Base-by-base conservation (phyloP, 2,113 vertebrate genomes). In the Origma solitaria region DNA sequence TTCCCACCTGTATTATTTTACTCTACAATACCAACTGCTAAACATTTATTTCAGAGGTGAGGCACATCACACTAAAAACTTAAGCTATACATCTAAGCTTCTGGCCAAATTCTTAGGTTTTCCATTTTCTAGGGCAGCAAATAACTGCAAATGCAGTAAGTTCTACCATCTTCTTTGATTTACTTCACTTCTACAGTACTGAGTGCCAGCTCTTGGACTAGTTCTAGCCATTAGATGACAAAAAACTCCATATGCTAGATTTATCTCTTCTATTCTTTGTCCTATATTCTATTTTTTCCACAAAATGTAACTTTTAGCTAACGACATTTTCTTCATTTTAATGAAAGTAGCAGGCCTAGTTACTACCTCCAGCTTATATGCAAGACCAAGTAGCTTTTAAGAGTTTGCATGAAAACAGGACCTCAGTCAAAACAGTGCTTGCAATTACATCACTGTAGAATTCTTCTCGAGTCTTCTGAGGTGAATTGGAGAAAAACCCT, bases 41-140 rank as follows among this genome's bases (percentile, higher is more conserved):
- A 95, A 37, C 68, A 73, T 69, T 78, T 86, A 82, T 90, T 92
- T 94, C 76, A 80, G 64, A 70, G 28, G 35, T 79, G 50, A 86
- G 54, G 72, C 13, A 87, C 49, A 87, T 65, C 66, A 70, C 4
- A 8, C 25, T 62, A 65, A 81, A 66, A 73, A 28, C 54, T 82
- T 73, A 54, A 6, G 10, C 53, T 82, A 47, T 86, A 62, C 28
- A 77, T 90, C 70, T 86, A 92, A 61, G 40, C 68, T 91, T 69
- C 82, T 35, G 28, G 87, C 44, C 16, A 57, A 78, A 38, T 56
- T 93, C 71, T 94, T 64, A 49, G 21, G 51, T 76, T 93, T 96
- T 89, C 77, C 84, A 92, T 94, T 96, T 92, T 75, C 80, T 82
- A 25, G 13, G 27, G 35, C 51, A 87, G 91, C 84, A 96, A 95